Evolutionary conservation across 2,888 invertebrate genomes (phyloP), one percentile per base, ranked within the genome.

Genomic region (Drosophila lacicola): DNA sequence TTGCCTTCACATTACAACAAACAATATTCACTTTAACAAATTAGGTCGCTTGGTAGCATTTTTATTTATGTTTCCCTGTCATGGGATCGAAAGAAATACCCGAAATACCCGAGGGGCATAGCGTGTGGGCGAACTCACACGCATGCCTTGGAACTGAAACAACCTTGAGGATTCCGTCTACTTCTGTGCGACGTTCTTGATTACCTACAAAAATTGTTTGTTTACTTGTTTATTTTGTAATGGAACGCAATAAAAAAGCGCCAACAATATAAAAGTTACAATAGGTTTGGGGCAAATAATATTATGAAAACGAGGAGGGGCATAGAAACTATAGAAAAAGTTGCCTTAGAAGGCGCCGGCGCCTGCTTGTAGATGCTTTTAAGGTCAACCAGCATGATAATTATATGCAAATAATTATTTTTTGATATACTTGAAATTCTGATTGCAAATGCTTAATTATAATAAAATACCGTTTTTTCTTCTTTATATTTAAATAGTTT

Each of bases 81-180:
- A 66, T 57, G 74, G 47, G 54, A 63, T 29, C 58, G 13, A 29
- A 45, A 46, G n/a, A 17, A 17, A 41, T 9, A 4, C 41, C 10
- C 34, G 36, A 17, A 41, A 41, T 29, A 4, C 29, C 53, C 41
- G 33, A 19, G 17, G 19, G 37, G 10, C 5, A 2, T 19, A 4
- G 17, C 8, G 11, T 13, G 50, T 9, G 41, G 57, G 11, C 47
- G 57, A 60, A 63, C 47, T 56, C 46, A 47, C 64, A 79, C 69
- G 65, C 78, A 74, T 47, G 61, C 60, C 50, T 54, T 19, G 56
- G 57, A 47, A 47, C n/a, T 2, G 51, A 41, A 54, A 69, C 55
- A 83, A 70, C 82, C 86, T 86, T 82, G 86, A 29, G 62, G 41
- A 51, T 54, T 61, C 42, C 50, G 54, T 51, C 54, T 65, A 68